phyloP scores from a whole-genome alignment of 2,888 invertebrate genomes.

The Altica lythri region DNA sequence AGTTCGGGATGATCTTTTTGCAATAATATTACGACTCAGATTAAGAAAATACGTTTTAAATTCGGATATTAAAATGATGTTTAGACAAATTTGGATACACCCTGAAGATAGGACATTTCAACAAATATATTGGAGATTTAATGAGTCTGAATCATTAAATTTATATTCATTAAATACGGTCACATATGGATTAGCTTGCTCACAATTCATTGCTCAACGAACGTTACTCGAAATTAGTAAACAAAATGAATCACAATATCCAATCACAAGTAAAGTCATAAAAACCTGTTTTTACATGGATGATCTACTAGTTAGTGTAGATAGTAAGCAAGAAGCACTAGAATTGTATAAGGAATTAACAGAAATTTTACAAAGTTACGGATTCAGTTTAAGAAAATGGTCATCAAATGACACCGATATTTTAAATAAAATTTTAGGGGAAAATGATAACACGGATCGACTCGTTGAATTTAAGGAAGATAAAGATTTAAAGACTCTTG shows the following conservation, averaged over 20 bases:
- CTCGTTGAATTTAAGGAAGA: conserved; percentile 15
- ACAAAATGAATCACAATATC: conserved; percentile 18
- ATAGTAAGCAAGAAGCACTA: conserved; percentile 22
- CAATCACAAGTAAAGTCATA: conserved; percentile 22
- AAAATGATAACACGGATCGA: conserved; percentile 7
- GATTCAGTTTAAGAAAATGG: conserved; percentile 27
- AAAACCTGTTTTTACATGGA: conserved; percentile 29
- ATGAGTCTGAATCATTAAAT: conserved; percentile 19
- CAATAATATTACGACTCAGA: conserved; percentile 26
- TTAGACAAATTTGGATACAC: conserved; percentile 24
- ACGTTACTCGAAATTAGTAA: conserved; percentile 10
- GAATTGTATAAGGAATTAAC: conserved; percentile 14
- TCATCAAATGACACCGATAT: conserved; percentile 21
- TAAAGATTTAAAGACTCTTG: conserved; percentile 22
- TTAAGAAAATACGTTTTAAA: conserved; percentile 21
- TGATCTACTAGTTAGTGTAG: conserved; percentile 25
- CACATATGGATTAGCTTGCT: conserved; percentile 28
- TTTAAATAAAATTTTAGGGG: conserved; percentile 11
- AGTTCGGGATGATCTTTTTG: conserved; percentile 28
- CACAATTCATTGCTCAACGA: conserved; percentile 16
- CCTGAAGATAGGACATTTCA: conserved; percentile 24
- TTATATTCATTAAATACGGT: conserved; percentile 26
- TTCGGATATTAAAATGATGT: conserved; percentile 34
- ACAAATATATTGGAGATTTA: conserved; percentile 29
- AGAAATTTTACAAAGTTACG: conserved; percentile 16